Conservation (phyloP, 2,113 vertebrate species). For the Sceloporus undulatus region DNA sequence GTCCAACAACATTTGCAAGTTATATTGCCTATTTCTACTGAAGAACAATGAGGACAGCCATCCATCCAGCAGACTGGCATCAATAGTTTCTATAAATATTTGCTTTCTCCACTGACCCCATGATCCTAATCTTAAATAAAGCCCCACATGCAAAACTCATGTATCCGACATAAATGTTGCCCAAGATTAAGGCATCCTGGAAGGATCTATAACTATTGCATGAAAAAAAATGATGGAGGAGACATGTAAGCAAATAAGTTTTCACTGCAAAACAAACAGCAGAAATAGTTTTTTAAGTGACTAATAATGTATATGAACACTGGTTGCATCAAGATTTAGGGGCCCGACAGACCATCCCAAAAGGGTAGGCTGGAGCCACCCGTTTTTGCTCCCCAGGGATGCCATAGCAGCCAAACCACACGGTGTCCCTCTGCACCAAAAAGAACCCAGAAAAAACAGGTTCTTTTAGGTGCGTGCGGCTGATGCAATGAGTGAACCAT, state of each 20-base stretch:
- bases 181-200: neutral
- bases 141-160: neutral
- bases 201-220: neutral
- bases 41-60: constrained; percentile 47
- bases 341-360: too few relatives aligned
- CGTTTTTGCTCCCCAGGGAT: too few relatives aligned
- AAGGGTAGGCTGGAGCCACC: too few relatives aligned
- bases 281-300: neutral
- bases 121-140: neutral
- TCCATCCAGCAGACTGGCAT: neutral
- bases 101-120: neutral
- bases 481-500: too few relatives aligned
- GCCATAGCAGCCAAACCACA: too few relatives aligned
- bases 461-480: too few relatives aligned
- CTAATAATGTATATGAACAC: neutral
- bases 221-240: neutral
- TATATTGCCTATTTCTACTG: neutral
- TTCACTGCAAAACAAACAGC: neutral
- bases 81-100: neutral
- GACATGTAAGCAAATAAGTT: neutral
- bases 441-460: too few relatives aligned
- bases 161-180: neutral
- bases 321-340: neutral
- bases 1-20: neutral
- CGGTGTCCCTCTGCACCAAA: too few relatives aligned